A percentile compares a stretch with the other conserved stretches of the same genome.
These are phyloP conservation scores for Brachypteracias leptosomus DNA, from an alignment of 2,113 vertebrate genomes.

Conservation along the genomic window DNA sequence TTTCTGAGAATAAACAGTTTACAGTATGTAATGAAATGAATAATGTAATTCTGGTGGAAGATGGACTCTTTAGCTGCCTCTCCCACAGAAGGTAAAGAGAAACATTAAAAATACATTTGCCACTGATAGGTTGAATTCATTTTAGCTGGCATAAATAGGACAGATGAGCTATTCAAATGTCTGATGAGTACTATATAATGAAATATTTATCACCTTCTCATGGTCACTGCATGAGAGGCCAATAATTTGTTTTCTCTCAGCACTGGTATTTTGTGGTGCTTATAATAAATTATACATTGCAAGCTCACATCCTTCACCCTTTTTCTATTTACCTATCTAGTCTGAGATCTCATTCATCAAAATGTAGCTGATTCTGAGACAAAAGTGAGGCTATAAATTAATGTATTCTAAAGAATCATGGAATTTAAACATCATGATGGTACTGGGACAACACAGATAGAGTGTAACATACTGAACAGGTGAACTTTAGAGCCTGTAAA, in stretches of 20 bases:
- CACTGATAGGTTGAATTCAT: constrained; percentile 78
- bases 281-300: constrained; percentile 67
- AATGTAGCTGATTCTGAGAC: background rate
- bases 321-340: constrained; percentile 64
- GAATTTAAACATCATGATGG: background rate
- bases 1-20: constrained; percentile 32
- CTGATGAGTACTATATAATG: constrained; percentile 68
- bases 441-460: background rate
- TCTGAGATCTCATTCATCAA: constrained; percentile 62
- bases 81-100: constrained; percentile 50
- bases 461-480: background rate
- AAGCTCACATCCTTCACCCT: constrained; percentile 21
- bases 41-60: background rate
- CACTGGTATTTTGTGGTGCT: constrained; percentile 48
- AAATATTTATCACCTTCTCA: constrained; percentile 74
- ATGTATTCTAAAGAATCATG: constrained; percentile 23
- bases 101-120: constrained; percentile 79
- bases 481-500: background rate
- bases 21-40: constrained; percentile 9
- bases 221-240: constrained; percentile 65
- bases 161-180: constrained; percentile 76
- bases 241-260: constrained; percentile 70
- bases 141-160: constrained; percentile 79
- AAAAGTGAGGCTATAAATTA: constrained; percentile 51
- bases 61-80: constrained; percentile 10